Evolutionary conservation across 1,140 invertebrate genomes (phyloP), one percentile per base, ranked within the genome.

Genomic region (Himalopsyche phryganea): DNA sequence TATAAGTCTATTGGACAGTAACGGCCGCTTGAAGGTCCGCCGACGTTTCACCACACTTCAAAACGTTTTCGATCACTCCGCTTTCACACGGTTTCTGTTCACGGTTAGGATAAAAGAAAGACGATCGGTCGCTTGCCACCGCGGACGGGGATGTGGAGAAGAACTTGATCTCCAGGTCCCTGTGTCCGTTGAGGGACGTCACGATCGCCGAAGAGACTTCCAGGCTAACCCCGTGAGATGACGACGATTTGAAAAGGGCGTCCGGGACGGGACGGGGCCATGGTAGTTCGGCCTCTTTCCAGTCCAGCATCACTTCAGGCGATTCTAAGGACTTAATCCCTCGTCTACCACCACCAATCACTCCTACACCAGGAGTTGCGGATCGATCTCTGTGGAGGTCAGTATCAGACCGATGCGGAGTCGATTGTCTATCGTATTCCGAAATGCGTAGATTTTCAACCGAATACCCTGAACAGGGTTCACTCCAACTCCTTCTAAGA

Each of bases 201-300:
- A 89, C 85, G 53, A 90, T 89, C 65, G 89, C 84, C 11, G 87
- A 87, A 0, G 86, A 88, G n/a, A 90, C 85, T 68, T 88, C 82
- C 49, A 87, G 71, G 46, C 48, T 65, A 20, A 62, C 70, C 68
- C 49, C 74, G 72, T 5, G 69, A 64, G 23, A 66, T 13, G 61
- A 58, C 35, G 58, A 60, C 17, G 55, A 56, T 28, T 59, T 57
- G 48, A 63, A 63, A 0, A 63, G 32, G 11, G 52, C 48, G 7
- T 59, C 57, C 9, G 57, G 57, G 18, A 60, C 57, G 35, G 41
- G 57, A 20, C 52, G 51, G 0, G 61, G 50, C 36, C 36, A 52
- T 1, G 61, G 57, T 23, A 41, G 40, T 14, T 35, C 45, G 1
- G 13, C 35, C 13, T 55, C 52, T 23, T 59, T 60, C 65, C 68